Base-by-base conservation (phyloP, 1,140 invertebrate species). In the Hormaphis cornu region DNA sequence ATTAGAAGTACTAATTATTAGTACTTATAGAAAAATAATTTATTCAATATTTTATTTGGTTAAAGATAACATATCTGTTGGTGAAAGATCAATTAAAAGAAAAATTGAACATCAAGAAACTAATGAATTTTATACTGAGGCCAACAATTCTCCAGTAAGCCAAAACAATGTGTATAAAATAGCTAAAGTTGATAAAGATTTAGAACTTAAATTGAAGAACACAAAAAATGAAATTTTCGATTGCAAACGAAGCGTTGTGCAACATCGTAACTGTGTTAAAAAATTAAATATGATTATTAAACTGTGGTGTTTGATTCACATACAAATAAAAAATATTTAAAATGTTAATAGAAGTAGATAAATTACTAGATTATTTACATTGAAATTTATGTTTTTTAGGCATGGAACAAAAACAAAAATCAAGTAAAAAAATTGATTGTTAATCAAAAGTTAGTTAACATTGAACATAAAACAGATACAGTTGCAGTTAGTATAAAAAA, bases 51-150 rank as follows among this genome's bases (percentile, higher is more conserved):
- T 61, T 61, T 30, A 30, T 46, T 61, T 46, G 33, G 6, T 6
- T 40, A n/a, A 46, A 81, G 90, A 93, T 76, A 91, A 94, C 8
- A 96, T 98, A 93, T 89, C 87, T 73, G 95, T 95, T 52, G 95
- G 96, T 74, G 95, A 95, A 14, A 82, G 79, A 33, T 80, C 81
- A 1, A 75, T 82, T 1, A 82, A 82, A 42, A 91, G 91, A 3
- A 81, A 87, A 72, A 93, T 94, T 86, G 88, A 89, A 1, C 86
- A 86, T 58, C 83, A 83, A 8, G 86, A 90, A 1, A 81, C 81
- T 46, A 82, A 82, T 3, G 79, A 83, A 6, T 83, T 82, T 37
- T 78, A 81, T 73, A 78, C 83, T 75, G 72, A 79, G 61, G 73
- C 82, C 74, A 76, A 80, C 14, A 73, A 78, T 22, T 22, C 26